Conservation (phyloP, 2,113 vertebrate species). For the Sander vitreus region DNA sequence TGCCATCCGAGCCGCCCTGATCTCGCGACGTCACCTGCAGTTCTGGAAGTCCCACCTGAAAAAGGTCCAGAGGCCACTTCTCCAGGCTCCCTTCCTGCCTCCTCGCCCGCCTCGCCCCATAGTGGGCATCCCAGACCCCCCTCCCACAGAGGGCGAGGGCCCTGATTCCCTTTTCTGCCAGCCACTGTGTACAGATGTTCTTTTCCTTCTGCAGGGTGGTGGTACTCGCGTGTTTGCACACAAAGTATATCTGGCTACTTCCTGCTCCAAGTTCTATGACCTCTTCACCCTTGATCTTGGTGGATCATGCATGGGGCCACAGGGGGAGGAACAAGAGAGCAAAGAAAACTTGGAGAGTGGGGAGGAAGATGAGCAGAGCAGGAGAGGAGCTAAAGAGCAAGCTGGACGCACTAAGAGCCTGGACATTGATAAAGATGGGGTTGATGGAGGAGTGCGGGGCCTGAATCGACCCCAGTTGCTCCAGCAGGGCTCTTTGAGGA, state of each 20-base stretch:
- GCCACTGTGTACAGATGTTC: constrained; percentile 88
- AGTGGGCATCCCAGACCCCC: constrained; percentile 87
- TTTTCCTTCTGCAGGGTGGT: constrained; percentile 87
- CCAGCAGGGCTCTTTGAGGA: constrained; percentile 80
- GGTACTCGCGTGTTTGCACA: constrained; percentile 87
- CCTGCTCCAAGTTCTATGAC: constrained; percentile 94
- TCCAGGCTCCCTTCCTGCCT: constrained; percentile 91
- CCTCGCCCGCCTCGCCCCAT: constrained; percentile 89
- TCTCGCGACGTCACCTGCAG: constrained; percentile 92
- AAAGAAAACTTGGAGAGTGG: constrained; percentile 73
- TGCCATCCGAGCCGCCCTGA: constrained; percentile 92
- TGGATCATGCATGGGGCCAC: constrained; percentile 26
- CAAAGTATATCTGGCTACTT: constrained; percentile 91
- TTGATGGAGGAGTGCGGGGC: constrained; percentile 70
- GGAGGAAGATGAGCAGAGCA: constrained; percentile 82
- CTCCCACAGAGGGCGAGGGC: constrained; percentile 78
- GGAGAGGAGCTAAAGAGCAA: constrained; percentile 83
- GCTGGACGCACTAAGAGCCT: constrained; percentile 86
- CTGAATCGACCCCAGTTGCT: constrained; percentile 76
- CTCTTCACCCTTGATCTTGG: constrained; percentile 87
- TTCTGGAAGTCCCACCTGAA: constrained; percentile 95
- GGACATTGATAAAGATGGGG: constrained; percentile 82
- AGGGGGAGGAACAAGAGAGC: constrained; percentile 59
- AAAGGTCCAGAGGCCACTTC: constrained; percentile 90
- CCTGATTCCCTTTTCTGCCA: constrained; percentile 87